Base-by-base conservation (phyloP, 2,113 vertebrate species). In the Phasianus colchicus region DNA sequence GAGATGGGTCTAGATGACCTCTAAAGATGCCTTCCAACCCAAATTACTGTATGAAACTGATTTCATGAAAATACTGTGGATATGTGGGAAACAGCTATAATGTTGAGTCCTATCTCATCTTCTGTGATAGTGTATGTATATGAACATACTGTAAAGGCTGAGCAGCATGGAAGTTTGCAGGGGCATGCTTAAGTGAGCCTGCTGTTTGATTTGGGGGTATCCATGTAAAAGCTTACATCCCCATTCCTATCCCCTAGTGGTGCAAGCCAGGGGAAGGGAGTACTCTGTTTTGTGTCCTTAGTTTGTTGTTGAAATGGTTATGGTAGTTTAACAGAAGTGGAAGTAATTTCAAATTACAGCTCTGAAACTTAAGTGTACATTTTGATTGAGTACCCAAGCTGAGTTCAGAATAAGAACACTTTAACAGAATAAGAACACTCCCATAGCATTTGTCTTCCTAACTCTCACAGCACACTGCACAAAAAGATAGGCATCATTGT, bases 201-300 rank as follows among this genome's bases (percentile, higher is more conserved):
- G 38, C 15, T 0, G 1, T 3, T 47, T 48, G 54, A 63, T 29
- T 8, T 0, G 36, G 45, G 45, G 72, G 48, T 5, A 36, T 21
- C 60, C 22, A 5, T 34, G 10, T 38, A 65, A 55, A 50, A 61
- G 13, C 20, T 66, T 40, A n/a, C 13, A 34, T 9, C 13, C 16
- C 15, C 3, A n/a, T 4, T 4, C 30, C 24, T 34, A 71, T 1
- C 30, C 24, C 40, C 66, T 1, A 1, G 36, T 14, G 47, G 45
- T 0, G 0, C 22, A 29, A 4, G 9, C 4, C 27, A 38, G 70
- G 14, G 7, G 43, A 32, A 71, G 27, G 11, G 65, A 65, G 63
- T 81, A 12, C 43, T 32, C 34, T 71, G 16, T 10, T 67, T 45
- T 54, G 7, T 54, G 80, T 75, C 45, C 34, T 52, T 71, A 47